Conservation (phyloP, 2,888 invertebrate genomes). For the Ceratothoa steindachneri region DNA sequence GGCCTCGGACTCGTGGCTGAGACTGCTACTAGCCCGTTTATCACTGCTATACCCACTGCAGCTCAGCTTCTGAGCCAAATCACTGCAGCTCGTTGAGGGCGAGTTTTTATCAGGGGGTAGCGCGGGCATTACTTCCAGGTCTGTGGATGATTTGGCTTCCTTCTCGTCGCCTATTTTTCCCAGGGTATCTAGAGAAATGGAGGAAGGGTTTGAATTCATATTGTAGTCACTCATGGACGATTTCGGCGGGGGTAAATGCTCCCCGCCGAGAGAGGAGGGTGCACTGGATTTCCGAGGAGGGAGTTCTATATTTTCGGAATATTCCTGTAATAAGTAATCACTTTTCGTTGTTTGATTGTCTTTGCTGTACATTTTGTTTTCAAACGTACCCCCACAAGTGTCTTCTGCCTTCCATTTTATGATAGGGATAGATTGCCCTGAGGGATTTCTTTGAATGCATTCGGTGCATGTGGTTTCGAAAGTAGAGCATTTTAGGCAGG, state of each 20-base stretch:
- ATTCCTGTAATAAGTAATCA: conserved; percentile 41
- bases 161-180: not conserved
- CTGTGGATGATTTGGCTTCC: not conserved
- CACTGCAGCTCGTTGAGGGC: conserved; percentile 32
- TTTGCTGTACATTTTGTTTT: conserved; percentile 41
- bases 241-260: not conserved
- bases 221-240: not conserved
- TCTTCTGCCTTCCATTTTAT: conserved; percentile 5
- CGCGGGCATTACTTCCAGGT: not conserved
- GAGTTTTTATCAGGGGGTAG: not conserved
- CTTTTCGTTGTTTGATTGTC: conserved; percentile 41
- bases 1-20: conserved; percentile 48
- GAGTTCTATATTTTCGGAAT: conserved; percentile 32
- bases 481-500: conserved; percentile 21
- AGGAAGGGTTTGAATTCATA: not conserved
- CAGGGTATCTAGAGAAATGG: conserved; percentile 15
- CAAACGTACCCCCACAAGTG: not conserved
- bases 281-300: conserved; percentile 46
- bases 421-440: not conserved
- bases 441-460: not conserved
- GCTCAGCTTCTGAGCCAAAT: conserved; percentile 24
- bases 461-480: not conserved
- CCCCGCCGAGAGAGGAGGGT: conserved; percentile 23
- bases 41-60: conserved; percentile 24
- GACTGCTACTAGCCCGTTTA: conserved; percentile 41